Evolutionary conservation across 2,888 invertebrate species (phyloP).

Genomic region (Entomobrya proxima): DNA sequence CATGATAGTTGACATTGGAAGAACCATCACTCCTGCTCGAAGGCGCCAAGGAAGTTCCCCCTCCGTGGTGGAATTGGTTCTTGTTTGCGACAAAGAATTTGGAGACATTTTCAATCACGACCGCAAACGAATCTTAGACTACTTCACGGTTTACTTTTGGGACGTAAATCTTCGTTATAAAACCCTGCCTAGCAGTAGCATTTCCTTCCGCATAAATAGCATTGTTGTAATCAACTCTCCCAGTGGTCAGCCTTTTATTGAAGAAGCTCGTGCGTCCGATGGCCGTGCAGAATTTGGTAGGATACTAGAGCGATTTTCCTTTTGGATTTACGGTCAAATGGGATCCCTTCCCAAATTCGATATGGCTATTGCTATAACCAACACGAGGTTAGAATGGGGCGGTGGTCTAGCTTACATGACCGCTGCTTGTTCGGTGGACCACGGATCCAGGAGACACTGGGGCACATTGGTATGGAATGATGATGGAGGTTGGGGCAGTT

Average conservation of each 20-base stretch:
- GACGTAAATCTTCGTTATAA: conserved; percentile 67
- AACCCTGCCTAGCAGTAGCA: conserved; percentile 51
- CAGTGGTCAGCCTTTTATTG: conserved; percentile 68
- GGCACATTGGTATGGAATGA: conserved; percentile 66
- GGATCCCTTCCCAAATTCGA: conserved; percentile 54
- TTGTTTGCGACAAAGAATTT: conserved; percentile 68
- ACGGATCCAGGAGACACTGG: neutral
- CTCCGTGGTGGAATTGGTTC: conserved; percentile 47
- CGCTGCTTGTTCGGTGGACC: conserved; percentile 53
- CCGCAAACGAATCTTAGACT: conserved; percentile 57
- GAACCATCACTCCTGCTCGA: neutral
- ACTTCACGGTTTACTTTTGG: conserved; percentile 69
- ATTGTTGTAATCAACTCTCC: conserved; percentile 52
- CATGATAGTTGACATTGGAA: neutral
- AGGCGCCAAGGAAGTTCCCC: no score
- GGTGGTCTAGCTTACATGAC: conserved; percentile 68
- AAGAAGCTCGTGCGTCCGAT: conserved; percentile 64
- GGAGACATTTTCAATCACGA: conserved; percentile 62
- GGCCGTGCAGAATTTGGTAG: conserved; percentile 66
- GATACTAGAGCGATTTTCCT: conserved; percentile 46
- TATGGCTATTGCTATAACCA: conserved; percentile 62
- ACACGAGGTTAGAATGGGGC: conserved; percentile 66
- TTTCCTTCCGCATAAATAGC: conserved; percentile 59
- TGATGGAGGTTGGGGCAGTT: conserved; percentile 60
- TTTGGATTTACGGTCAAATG: conserved; percentile 62